A percentile compares a stretch with the other conserved stretches of the same genome.
phyloP scores from a whole-genome alignment of 2,888 invertebrate species.

The Machimus atricapillus region DNA sequence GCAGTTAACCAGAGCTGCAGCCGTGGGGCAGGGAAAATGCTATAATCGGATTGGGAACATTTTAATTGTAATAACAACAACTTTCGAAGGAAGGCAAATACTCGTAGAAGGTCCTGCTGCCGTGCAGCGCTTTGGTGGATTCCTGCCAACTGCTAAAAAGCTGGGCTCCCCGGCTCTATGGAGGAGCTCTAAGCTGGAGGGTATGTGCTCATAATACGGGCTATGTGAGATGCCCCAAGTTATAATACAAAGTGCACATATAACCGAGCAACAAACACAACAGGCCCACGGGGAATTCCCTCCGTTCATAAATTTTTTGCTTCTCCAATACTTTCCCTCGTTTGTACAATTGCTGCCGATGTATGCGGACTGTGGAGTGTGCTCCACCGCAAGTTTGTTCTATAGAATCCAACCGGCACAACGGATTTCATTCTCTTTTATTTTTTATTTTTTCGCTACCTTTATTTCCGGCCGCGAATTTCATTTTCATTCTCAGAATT shows the following conservation, averaged over 20 bases:
- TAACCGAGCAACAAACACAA: slow-evolving; percentile 23
- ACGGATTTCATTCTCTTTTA: slow-evolving; percentile 10
- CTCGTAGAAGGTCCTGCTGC: neutral
- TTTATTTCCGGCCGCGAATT: slow-evolving; percentile 32
- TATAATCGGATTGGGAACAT: slow-evolving; percentile 43
- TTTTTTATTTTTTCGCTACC: slow-evolving; percentile 10
- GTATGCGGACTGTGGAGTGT: slow-evolving; percentile 16
- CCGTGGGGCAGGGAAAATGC: neutral
- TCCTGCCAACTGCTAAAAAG: slow-evolving; percentile 14
- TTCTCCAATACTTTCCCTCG: slow-evolving; percentile 21
- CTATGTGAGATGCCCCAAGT: slow-evolving; percentile 28
- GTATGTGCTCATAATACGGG: slow-evolving; percentile 23
- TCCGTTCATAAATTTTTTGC: slow-evolving; percentile 28
- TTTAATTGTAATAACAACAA: slow-evolving; percentile 47
- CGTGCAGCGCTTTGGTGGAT: neutral
- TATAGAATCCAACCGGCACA: slow-evolving; percentile 24
- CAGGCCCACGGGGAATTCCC: slow-evolving; percentile 29
- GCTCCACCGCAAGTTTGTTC: slow-evolving; percentile 23
- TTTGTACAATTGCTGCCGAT: slow-evolving; percentile 8
- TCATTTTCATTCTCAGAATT: slow-evolving; percentile 36
- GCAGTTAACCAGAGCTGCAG: neutral
- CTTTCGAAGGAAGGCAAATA: slow-evolving; percentile 31
- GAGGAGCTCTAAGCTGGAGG: neutral
- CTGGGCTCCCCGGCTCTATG: neutral
- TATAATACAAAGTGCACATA: slow-evolving; percentile 23